Base-by-base conservation (phyloP, 2,113 vertebrate genomes). In the Alectura lathami region DNA sequence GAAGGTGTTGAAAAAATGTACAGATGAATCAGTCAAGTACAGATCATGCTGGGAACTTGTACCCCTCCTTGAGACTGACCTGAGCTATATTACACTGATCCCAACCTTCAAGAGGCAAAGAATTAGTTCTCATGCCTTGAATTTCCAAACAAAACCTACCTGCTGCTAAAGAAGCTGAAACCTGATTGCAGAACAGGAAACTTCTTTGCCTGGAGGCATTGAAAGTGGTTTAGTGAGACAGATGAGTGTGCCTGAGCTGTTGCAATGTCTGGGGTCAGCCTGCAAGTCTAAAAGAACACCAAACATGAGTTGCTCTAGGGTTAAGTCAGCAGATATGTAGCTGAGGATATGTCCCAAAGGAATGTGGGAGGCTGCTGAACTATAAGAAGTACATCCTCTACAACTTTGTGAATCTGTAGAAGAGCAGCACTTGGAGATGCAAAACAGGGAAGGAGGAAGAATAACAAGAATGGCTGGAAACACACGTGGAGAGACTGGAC, bases 401-500 rank as follows among this genome's bases (percentile, higher is more conserved):
- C 1, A 1, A 27, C 13, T 67, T 24, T 24, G 12, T 26, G 15
- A 89, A 70, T 70, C n/a, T 74, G 16, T 54, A 62, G 14, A 27
- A 89, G 12, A 80, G 24, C 36, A n/a, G 21, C 2, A 24, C 22
- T 77, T 14, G 20, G 24, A 32, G 4, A 36, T 43, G 23, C 17
- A 45, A 67, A 81, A 26, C 10, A 6, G 29, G 83, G 38, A 74
- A 22, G 17, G 29, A 93, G 23, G 8, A 27, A 40, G 8, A 64
- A 11, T 68, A 32, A n/a, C 36, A 59, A 22, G 22, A 75, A n/a
- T 23, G 38, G 6, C 11, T 59, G 6, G 17, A n/a, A 50, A 40
- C 0, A 1, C 22, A 54, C 16, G 26, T 1, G 20, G 14, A 45
- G 22, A 81, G 6, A 10, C n/a, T 59, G 20, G 26, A 63, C 23